phyloP scores from a whole-genome alignment of 2,888 invertebrate species.

The Camponotus fellah region DNA sequence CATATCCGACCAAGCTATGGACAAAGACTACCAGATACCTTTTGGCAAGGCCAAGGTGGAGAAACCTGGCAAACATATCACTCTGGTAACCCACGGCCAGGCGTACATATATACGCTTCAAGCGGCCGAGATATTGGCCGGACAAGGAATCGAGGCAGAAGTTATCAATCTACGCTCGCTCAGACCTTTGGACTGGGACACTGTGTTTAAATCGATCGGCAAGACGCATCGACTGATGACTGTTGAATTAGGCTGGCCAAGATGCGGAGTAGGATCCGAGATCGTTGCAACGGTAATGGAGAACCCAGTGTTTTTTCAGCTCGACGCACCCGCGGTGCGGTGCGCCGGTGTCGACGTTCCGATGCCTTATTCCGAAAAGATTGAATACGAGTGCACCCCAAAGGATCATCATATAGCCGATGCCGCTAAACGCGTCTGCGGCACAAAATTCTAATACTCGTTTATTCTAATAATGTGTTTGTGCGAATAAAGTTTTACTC shows the following conservation, averaged over 20 bases:
- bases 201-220: slow-evolving; percentile 87
- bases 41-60: slow-evolving; percentile 77
- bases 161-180: slow-evolving; percentile 89
- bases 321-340: slow-evolving; percentile 75
- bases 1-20: slow-evolving; percentile 74
- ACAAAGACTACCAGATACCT: slow-evolving; percentile 73
- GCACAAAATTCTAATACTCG: slow-evolving; percentile 64
- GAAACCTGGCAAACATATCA: slow-evolving; percentile 73
- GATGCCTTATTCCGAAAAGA: slow-evolving; percentile 75
- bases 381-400: slow-evolving; percentile 74
- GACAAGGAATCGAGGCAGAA: slow-evolving; percentile 86
- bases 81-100: slow-evolving; percentile 70
- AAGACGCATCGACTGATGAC: slow-evolving; percentile 89
- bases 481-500: slow-evolving; percentile 75
- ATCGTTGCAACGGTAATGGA: slow-evolving; percentile 75
- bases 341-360: slow-evolving; percentile 75
- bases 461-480: not conserved
- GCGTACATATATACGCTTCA: slow-evolving; percentile 67
- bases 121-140: slow-evolving; percentile 72
- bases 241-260: slow-evolving; percentile 90
- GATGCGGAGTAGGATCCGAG: slow-evolving; percentile 86
- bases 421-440: slow-evolving; percentile 71
- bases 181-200: slow-evolving; percentile 87
- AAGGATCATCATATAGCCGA: slow-evolving; percentile 74
- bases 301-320: slow-evolving; percentile 75